Base-by-base conservation (phyloP, 2,888 invertebrate species). In the Luperina testacea region DNA sequence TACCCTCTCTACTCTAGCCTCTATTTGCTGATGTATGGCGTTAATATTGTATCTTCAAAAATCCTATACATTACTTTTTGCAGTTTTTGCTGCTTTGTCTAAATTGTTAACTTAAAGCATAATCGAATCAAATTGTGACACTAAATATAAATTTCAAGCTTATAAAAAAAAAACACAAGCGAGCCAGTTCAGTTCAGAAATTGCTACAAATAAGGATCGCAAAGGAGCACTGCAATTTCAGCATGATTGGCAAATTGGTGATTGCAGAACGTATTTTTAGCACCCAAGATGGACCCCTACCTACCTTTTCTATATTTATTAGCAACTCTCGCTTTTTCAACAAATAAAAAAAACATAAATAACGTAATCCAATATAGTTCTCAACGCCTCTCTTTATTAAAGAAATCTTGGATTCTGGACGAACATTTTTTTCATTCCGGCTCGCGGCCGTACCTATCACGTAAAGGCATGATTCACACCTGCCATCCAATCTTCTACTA, bases 381-480 rank as follows among this genome's bases (percentile, higher is more conserved):
- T 32, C 48, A 74, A 64, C 9, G 13, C n/a, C 11, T 69, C 32
- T 53, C 61, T 81, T 73, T 81, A 87, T 76, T 71, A 79, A 70
- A 78, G 74, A 71, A 80, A 86, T 63, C 45, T 72, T 74, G 38
- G 17, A 64, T 78, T 78, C 64, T 32, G 72, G 48, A 61, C 68
- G 68, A 67, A 59, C 7, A 24, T 38, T 64, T 70, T 77, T 81
- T 88, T 82, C 70, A 64, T 86, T 57, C 71, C 48, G 27, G 5
- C 24, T 68, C 24, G 20, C 63, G 48, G 38, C 38, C 17, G 51
- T 17, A 51, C 59, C 69, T 57, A 53, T 73, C 53, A 63, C 45
- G 61, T n/a, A 73, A 70, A 79, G 73, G 57, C 61, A 78, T 84
- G 75, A 73, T 87, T 76, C 69, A 69, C 87, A 87, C 89, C 87